Evolutionary conservation across 2,797 vertebrate genomes (phyloP), one percentile per base, ranked within the genome.

Genomic region (Enteromius afrohamiltoni): DNA sequence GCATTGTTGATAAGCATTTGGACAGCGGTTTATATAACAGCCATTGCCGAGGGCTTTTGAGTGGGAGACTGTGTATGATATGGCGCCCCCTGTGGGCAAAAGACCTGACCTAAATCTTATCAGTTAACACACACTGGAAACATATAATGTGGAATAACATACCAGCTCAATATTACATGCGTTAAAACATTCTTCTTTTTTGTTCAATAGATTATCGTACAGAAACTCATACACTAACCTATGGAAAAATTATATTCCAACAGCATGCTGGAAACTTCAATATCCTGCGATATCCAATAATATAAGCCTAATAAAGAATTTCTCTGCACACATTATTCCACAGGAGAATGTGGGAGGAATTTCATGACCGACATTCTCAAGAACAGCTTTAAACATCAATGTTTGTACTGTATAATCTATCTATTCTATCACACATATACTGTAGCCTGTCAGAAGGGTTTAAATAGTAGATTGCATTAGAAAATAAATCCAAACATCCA

Each of bases 1-100:
- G 21, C 74, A 70, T 65, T 45, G 55, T 55, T 65, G 65, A 68
- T 71, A 82, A 77, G 67, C 74, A 55, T 67, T 82, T 78, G 40
- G 55, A 79, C 21, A 67, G 51, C 1, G 26, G 49, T 58, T 83
- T 79, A 83, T 74, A 53, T 79, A 83, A 82, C 26, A 17, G 31
- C 71, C 40, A 0, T 2, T 69, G 29, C 67, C 11, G 3, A 64
- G 10, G 51, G 55, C 6, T 26, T 73, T 37, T 65, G 45, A 69
- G 29, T 21, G n/a, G 34, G 31, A 62, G 76, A 73, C n/a, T 3
- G 11, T 51, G 69, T 79, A 73, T 53, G 60, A 67, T 31, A 29
- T 67, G 13, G 26, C 29, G 75, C 68, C 80, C 42, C 80, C 85
- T 75, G 26, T 79, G 37, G 68, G 53, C 14, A 29, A 53, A 17